phyloP scores from a whole-genome alignment of 1,140 invertebrate genomes.

The Lepidurus couesii region DNA sequence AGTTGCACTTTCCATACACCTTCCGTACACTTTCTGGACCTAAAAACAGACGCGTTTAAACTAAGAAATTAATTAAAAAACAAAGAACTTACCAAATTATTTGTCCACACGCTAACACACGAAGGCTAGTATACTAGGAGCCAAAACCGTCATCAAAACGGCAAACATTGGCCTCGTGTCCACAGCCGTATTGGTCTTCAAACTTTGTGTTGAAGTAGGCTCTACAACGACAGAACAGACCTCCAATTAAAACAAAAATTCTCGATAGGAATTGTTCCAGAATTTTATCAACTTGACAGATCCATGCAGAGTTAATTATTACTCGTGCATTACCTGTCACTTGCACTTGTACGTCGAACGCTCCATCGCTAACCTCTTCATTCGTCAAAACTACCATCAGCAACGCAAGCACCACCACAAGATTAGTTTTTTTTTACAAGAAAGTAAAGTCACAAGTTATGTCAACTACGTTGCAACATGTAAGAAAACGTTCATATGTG shows the following conservation, averaged over 20 bases:
- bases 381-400: background rate
- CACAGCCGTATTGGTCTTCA: background rate
- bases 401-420: background rate
- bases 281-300: background rate
- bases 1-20: background rate
- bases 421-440: background rate
- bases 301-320: background rate
- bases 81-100: background rate
- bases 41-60: background rate
- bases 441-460: background rate
- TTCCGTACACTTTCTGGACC: background rate
- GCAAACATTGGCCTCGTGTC: background rate
- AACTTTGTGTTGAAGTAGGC: background rate
- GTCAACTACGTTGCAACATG: too few relatives aligned
- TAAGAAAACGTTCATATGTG: too few relatives aligned
- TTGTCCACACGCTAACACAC: background rate
- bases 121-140: background rate
- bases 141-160: background rate
- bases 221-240: background rate
- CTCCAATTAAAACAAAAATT: background rate
- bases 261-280: background rate
- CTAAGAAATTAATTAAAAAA: background rate
- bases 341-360: slow-evolving; percentile 3
- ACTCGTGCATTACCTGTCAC: slow-evolving; percentile 10
- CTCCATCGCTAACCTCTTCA: background rate